Percentiles rank a stretch among this genome's conserved stretches.
phyloP scores from a whole-genome alignment of 2,888 invertebrate species.

The Leptopterna dolabrata region DNA sequence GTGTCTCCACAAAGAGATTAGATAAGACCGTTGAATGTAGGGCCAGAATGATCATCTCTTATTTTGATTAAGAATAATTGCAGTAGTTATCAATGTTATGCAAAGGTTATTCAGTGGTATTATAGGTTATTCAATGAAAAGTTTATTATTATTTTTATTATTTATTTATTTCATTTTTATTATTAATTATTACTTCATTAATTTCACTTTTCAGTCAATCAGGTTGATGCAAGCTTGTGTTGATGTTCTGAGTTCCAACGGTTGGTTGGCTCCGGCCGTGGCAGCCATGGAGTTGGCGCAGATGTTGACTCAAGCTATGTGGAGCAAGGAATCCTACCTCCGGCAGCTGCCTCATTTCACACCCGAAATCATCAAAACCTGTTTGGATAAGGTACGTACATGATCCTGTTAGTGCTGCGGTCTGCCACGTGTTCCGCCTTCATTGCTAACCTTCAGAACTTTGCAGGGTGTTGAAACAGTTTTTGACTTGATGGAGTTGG shows the following conservation, averaged over 20 bases:
- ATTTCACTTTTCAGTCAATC: conserved; percentile 77
- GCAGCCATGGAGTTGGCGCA: conserved; percentile 99
- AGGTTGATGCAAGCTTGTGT: conserved; percentile 95
- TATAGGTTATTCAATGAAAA: too few species aligned
- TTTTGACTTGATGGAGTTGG: conserved; percentile 95
- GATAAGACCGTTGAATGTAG: too few species aligned
- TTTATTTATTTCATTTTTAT: too few species aligned
- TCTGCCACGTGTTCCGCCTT: neutral
- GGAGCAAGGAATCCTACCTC: conserved; percentile 98
- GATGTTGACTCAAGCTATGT: conserved; percentile 99
- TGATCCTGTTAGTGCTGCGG: neutral
- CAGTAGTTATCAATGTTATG: too few species aligned
- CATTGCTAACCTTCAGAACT: conserved; percentile 41
- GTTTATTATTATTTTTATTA: too few species aligned
- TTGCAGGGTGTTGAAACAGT: conserved; percentile 83
- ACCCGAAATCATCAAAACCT: conserved; percentile 87
- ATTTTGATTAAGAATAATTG: too few species aligned
- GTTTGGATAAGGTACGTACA: conserved; percentile 82
- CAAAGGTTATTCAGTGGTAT: too few species aligned
- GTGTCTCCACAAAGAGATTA: neutral
- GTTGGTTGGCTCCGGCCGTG: conserved; percentile 98
- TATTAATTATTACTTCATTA: too few species aligned
- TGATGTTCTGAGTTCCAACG: conserved; percentile 91
- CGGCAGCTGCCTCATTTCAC: conserved; percentile 97
- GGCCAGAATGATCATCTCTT: too few species aligned